Conservation (phyloP, 1,140 invertebrate species). For the Holotrichia oblita region DNA sequence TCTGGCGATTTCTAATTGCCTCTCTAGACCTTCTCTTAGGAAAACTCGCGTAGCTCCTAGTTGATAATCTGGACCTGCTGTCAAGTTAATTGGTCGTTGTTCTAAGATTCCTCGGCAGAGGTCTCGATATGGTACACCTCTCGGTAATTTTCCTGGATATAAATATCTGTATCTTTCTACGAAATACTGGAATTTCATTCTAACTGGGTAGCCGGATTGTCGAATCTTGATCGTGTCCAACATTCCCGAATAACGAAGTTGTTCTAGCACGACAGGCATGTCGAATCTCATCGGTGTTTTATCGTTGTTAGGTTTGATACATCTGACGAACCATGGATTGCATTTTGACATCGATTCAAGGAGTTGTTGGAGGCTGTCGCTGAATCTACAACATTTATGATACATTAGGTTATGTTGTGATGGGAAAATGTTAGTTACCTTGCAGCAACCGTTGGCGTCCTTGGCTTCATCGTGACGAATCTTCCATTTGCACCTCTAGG, state of each 20-base stretch:
- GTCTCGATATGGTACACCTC: conserved; percentile 81
- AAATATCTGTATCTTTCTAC: conserved; percentile 88
- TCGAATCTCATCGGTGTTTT: conserved; percentile 96
- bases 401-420: conserved; percentile 83
- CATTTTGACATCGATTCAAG: conserved; percentile 94
- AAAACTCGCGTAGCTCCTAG: conserved; percentile 88
- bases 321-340: conserved; percentile 97
- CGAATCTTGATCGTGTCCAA: conserved; percentile 96
- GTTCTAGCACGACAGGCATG: conserved; percentile 92
- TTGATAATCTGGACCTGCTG: conserved; percentile 80
- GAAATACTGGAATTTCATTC: conserved; percentile 90
- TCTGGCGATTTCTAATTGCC: conserved; percentile 82
- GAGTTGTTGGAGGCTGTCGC: conserved; percentile 89
- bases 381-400: conserved; percentile 77
- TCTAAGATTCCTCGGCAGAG: conserved; percentile 84
- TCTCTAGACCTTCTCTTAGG: conserved; percentile 87
- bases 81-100: conserved; percentile 64
- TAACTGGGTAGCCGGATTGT: conserved; percentile 95
- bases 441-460: conserved; percentile 93
- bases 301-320: conserved; percentile 96
- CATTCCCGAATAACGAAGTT: conserved; percentile 95
- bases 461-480: conserved; percentile 96
- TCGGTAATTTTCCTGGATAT: conserved; percentile 70
- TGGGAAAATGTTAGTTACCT: conserved; percentile 57
- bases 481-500: conserved; percentile 84